A percentile compares a stretch with the other conserved stretches of the same genome.
phyloP scores from a whole-genome alignment of 2,113 vertebrate species.

The Heteronetta atricapilla region DNA sequence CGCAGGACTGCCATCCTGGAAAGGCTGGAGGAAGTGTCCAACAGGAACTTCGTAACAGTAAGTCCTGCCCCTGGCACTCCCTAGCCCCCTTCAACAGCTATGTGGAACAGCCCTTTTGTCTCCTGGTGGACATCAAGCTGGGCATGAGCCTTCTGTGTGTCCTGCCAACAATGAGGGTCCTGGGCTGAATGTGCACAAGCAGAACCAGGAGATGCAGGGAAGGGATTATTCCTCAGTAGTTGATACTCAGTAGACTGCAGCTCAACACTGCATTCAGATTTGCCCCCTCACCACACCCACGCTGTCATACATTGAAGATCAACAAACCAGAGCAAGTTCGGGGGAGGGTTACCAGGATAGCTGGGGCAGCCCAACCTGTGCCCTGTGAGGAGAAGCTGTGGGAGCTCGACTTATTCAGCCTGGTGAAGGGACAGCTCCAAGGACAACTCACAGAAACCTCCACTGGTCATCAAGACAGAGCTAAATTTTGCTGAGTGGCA shows the following conservation, averaged over 20 bases:
- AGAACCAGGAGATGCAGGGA: not conserved
- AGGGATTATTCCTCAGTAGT: fast-evolving
- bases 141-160: not conserved
- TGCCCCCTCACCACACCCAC: no score
- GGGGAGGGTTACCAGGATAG: fast-evolving
- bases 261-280: not conserved
- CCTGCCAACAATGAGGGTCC: not conserved
- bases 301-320: not conserved
- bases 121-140: not conserved
- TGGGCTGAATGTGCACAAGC: not conserved
- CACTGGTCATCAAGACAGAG: not conserved
- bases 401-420: not conserved
- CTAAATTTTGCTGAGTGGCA: not conserved
- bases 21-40: not conserved
- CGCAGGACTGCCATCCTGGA: not conserved
- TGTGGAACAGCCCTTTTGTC: not conserved
- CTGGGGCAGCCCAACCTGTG: not conserved
- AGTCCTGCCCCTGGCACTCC: not conserved
- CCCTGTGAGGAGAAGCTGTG: not conserved
- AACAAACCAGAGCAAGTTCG: not conserved
- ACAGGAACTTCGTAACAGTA: not conserved
- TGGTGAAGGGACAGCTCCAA: not conserved
- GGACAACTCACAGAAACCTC: not conserved
- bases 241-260: not conserved
- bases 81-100: not conserved